Conservation (phyloP, 2,888 invertebrate genomes). For the Chymomyza fuscimana region DNA sequence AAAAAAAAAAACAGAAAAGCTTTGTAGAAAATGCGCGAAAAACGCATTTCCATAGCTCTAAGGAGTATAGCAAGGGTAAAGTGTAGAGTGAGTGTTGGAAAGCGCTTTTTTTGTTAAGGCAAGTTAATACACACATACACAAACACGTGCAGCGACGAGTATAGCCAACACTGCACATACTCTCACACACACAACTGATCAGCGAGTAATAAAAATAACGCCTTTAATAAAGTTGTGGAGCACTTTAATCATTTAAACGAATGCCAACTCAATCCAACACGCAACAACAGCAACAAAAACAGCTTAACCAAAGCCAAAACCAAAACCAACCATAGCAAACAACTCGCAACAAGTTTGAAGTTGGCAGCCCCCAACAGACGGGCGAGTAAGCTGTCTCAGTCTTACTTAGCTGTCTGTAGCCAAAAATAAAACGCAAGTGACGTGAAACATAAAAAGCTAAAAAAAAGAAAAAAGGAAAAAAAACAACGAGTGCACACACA, state of each 20-base stretch:
- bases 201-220: neutral
- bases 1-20: neutral
- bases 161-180: neutral
- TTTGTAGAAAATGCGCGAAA: slow-evolving; percentile 7
- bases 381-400: slow-evolving; percentile 17
- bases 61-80: neutral
- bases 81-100: neutral
- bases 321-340: slow-evolving; percentile 22
- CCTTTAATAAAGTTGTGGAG: neutral
- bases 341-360: slow-evolving; percentile 72
- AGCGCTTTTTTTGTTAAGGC: neutral
- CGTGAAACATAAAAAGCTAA: neutral
- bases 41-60: neutral
- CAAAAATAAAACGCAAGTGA: slow-evolving; percentile 58
- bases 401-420: slow-evolving; percentile 39
- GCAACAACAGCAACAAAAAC: slow-evolving; percentile 27
- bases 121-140: too few relatives aligned
- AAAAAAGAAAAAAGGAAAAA: slow-evolving; percentile 10
- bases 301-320: neutral
- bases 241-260: slow-evolving; percentile 5
- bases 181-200: neutral
- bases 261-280: slow-evolving; percentile 46
- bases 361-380: slow-evolving; percentile 30
- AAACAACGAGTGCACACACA: slow-evolving; percentile 13
- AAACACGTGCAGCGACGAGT: neutral